These are phyloP conservation scores for Vipera latastei DNA, from an alignment of 2,797 vertebrate genomes.

Conservation along the genomic window DNA sequence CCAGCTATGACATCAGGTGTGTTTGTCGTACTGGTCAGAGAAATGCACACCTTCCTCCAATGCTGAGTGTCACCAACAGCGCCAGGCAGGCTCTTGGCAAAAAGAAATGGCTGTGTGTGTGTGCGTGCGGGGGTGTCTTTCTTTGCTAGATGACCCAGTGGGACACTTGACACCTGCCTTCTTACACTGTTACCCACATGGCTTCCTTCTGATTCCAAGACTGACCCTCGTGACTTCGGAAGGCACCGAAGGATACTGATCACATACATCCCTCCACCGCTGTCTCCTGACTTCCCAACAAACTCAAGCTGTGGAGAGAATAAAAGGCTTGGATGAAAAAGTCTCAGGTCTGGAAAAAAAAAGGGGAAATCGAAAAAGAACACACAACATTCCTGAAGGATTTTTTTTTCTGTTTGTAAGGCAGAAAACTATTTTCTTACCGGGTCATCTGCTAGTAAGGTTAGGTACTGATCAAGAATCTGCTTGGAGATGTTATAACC, in stretches of 20 bases:
- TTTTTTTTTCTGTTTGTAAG: not conserved
- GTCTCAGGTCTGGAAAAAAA: not conserved
- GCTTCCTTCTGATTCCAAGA: too few relatives aligned
- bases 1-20: too few relatives aligned
- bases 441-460: constrained; percentile 89
- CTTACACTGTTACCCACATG: fast-evolving
- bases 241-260: constrained; percentile 89
- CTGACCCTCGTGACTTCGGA: fast-evolving
- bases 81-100: not conserved
- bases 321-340: not conserved
- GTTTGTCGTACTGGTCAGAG: too few relatives aligned
- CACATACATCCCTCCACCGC: constrained; percentile 89
- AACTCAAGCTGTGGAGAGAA: constrained; percentile 82
- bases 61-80: too few relatives aligned
- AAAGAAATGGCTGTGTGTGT: too few relatives aligned
- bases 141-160: not conserved
- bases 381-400: not conserved
- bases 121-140: not conserved
- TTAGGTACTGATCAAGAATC: constrained; percentile 91
- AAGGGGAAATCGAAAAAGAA: not conserved
- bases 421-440: constrained; percentile 64
- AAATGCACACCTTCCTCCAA: too few relatives aligned
- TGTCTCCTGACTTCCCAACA: constrained; percentile 88
- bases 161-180: fast-evolving
- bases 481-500: constrained; percentile 88